Conservation (phyloP, 2,113 vertebrate genomes). For the Stercorarius parasiticus region DNA sequence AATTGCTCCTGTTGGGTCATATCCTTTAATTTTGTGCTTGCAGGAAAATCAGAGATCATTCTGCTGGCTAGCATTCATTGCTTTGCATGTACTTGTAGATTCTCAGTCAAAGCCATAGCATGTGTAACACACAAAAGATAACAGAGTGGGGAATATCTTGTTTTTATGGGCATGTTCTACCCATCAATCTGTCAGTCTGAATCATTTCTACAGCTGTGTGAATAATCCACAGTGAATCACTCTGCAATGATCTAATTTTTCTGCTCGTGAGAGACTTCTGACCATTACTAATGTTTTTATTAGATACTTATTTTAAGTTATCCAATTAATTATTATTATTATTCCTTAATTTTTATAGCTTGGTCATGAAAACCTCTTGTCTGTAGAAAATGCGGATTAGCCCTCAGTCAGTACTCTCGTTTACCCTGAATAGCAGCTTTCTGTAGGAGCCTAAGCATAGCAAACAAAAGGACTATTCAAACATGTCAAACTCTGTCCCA, state of each 20-base stretch:
- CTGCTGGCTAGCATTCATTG: not conserved
- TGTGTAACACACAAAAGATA: not conserved
- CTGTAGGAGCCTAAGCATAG: not conserved
- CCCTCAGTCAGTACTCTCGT: not conserved
- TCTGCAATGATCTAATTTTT: slow-evolving; percentile 25
- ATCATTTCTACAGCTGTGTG: slow-evolving; percentile 35
- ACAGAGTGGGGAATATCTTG: slow-evolving; percentile 16
- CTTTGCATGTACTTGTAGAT: not conserved
- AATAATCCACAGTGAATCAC: slow-evolving; percentile 29
- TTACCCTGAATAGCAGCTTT: not conserved
- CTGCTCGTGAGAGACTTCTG: not conserved
- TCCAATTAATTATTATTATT: not conserved
- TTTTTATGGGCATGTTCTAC: slow-evolving; percentile 18
- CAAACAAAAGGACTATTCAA: slow-evolving; percentile 45
- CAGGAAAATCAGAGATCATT: not conserved
- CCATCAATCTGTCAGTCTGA: slow-evolving; percentile 43
- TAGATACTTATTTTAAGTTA: not conserved
- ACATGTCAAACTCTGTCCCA: not conserved
- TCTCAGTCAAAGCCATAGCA: not conserved
- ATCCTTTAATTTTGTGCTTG: not conserved
- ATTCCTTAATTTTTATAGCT: not conserved
- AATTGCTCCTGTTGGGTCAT: not conserved
- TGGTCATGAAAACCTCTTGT: not conserved
- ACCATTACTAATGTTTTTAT: slow-evolving; percentile 18
- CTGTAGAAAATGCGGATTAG: not conserved